A percentile compares a stretch with the other conserved stretches of the same genome.
Evolutionary conservation across 35 echinoderm and acorn worm species (phyloP).

Genomic region (Ophiothrix spiculata): DNA sequence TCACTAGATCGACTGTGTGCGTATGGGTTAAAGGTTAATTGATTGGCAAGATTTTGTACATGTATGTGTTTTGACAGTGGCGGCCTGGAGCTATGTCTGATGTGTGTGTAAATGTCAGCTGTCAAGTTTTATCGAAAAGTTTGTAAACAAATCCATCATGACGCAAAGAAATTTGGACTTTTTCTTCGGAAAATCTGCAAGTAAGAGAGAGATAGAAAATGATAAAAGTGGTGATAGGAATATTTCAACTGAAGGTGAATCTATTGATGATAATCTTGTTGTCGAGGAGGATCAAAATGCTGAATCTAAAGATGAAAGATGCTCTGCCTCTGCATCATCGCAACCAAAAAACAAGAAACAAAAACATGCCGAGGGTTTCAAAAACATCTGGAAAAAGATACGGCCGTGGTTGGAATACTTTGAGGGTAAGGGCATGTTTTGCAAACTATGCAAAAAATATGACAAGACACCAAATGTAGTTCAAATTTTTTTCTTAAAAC

Average conservation of each 20-base stretch:
- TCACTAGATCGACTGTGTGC: background rate
- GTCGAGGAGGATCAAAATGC: constrained; percentile 18
- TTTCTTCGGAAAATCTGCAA: too few species aligned
- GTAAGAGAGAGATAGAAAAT: too few species aligned
- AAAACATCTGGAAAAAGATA: constrained; percentile 34
- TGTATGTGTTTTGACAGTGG: too few species aligned
- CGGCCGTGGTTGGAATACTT: constrained; percentile 48
- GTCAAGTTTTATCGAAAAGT: background rate
- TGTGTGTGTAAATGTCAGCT: background rate
- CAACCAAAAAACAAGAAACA: constrained; percentile 42
- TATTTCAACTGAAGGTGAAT: too few species aligned
- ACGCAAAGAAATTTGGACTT: too few species aligned
- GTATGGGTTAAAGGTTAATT: too few species aligned
- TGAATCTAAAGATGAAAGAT: constrained; percentile 30
- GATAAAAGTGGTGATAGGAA: too few species aligned
- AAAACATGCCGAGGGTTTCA: constrained; percentile 42
- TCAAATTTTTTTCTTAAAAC: too few species aligned
- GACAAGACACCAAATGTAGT: constrained; percentile 26
- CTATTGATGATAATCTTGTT: constrained; percentile 30
- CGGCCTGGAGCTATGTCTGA: background rate
- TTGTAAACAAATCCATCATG: too few species aligned
- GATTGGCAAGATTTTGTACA: too few species aligned
- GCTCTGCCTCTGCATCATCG: constrained; percentile 23
- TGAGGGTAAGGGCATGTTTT: constrained; percentile 29
- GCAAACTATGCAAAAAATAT: constrained; percentile 43